Percentiles rank a stretch among this genome's conserved stretches.
Evolutionary conservation across 2,113 vertebrate genomes (phyloP).

Genomic region (Xiphophorus hellerii): DNA sequence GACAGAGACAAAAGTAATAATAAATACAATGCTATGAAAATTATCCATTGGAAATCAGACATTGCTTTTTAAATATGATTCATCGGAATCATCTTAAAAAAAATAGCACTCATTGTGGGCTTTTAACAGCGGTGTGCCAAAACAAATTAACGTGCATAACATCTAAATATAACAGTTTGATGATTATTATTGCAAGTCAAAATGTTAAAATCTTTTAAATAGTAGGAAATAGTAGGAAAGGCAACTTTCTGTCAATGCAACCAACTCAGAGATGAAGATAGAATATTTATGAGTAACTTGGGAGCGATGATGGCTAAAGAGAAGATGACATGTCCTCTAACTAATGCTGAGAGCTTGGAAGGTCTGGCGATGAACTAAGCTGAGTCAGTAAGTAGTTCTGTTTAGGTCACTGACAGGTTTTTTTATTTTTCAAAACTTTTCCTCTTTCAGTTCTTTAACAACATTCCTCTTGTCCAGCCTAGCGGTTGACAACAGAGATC

Average conservation of each 20-base stretch:
- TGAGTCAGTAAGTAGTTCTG: slow-evolving; percentile 14
- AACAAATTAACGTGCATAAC: background rate
- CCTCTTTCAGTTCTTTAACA: background rate
- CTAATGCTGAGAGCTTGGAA: slow-evolving; percentile 21
- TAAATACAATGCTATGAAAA: no score
- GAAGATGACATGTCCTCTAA: slow-evolving; percentile 39
- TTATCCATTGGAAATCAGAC: no score
- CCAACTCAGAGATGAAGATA: background rate
- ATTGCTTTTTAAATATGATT: no score
- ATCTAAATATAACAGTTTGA: background rate
- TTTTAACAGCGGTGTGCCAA: no score
- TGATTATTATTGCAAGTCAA: background rate
- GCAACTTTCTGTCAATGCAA: background rate
- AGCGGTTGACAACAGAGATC: background rate
- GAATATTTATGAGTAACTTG: slow-evolving; percentile 41
- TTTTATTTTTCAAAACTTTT: slow-evolving; percentile 16
- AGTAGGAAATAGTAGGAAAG: no score
- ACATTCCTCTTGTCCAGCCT: background rate
- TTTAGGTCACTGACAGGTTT: slow-evolving; percentile 8
- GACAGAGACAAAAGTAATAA: no score
- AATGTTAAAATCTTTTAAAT: background rate
- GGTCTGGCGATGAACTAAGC: slow-evolving; percentile 16
- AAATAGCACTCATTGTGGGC: no score
- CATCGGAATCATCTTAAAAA: no score
- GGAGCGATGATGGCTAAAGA: slow-evolving; percentile 21